Evolutionary conservation across 2,797 vertebrate species (phyloP).

Genomic region (Corythornis leucogaster): DNA sequence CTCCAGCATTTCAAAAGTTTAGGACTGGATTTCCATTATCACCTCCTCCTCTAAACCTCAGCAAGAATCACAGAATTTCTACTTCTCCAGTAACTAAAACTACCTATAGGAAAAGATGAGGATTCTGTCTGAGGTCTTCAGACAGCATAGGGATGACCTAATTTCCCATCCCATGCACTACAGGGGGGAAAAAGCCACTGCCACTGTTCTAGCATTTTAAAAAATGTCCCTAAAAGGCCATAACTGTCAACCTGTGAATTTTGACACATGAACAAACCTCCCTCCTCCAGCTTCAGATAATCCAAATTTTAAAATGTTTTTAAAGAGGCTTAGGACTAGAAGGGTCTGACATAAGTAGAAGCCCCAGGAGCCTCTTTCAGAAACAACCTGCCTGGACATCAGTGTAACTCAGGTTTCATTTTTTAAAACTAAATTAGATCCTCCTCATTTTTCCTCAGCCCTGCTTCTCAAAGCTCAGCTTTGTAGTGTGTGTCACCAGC

Average conservation of each 20-base stretch:
- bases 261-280: neutral
- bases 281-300: neutral
- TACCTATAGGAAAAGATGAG: neutral
- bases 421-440: neutral
- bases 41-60: neutral
- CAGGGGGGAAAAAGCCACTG: neutral
- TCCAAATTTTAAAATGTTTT: neutral
- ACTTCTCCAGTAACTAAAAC: neutral
- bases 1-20: neutral
- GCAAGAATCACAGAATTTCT: neutral
- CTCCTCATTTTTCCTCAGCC: neutral
- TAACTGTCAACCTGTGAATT: neutral
- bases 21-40: neutral
- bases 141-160: fast-evolving
- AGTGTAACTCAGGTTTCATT: neutral
- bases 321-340: neutral
- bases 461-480: neutral
- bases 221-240: neutral
- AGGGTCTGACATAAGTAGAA: neutral
- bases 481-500: neutral
- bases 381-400: neutral
- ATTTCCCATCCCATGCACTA: neutral
- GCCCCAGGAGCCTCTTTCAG: neutral
- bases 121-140: neutral
- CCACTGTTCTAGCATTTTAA: neutral